Conservation (phyloP, 2,113 vertebrate genomes). For the Rhagologus leucostigma region DNA sequence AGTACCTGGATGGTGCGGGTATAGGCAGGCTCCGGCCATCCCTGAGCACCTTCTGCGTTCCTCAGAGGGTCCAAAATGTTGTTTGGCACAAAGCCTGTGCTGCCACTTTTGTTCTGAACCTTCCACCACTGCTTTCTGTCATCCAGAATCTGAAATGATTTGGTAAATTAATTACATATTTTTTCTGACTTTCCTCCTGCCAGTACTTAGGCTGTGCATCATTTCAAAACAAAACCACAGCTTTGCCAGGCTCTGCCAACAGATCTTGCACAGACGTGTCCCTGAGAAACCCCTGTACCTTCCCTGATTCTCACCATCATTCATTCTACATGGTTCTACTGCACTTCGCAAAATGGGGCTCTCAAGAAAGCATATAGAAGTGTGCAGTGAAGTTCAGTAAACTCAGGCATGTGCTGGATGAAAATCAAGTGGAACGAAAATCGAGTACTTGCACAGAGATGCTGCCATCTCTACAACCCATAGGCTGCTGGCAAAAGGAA, state of each 20-base stretch:
- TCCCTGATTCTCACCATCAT: neutral
- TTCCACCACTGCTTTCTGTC: constrained; percentile 99
- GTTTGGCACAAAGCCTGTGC: constrained; percentile 93
- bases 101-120: constrained; percentile 83
- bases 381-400: neutral
- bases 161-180: neutral
- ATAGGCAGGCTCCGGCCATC: constrained; percentile 81
- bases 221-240: neutral
- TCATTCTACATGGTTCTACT: neutral
- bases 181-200: neutral
- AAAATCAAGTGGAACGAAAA: neutral
- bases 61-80: constrained; percentile 90
- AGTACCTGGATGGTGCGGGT: constrained; percentile 92
- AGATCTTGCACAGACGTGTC: neutral
- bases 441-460: neutral
- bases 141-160: constrained; percentile 83
- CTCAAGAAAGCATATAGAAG: neutral
- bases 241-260: neutral
- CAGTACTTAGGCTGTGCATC: too few relatives aligned
- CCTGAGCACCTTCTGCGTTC: constrained; percentile 69
- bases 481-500: neutral
- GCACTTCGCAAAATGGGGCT: neutral
- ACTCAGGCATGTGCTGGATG: neutral
- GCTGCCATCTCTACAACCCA: neutral
- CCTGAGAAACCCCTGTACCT: neutral